Base-by-base conservation (phyloP, 2,797 vertebrate species). In the Antrozous pallidus region DNA sequence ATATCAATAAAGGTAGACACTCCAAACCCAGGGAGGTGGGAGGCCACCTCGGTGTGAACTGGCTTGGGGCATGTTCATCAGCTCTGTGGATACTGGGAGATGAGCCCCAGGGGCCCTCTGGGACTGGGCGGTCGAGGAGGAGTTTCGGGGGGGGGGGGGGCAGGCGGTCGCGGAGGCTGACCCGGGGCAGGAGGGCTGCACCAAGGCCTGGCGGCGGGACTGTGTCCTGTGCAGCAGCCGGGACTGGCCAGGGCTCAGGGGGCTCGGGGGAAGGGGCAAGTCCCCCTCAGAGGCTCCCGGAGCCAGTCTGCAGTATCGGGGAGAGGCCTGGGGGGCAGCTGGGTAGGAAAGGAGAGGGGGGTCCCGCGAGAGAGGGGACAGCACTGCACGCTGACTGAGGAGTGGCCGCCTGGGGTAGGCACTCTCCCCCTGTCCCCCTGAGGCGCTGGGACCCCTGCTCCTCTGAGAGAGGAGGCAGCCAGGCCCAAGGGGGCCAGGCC, bases 11-110 rank as follows among this genome's bases (percentile, higher is more conserved):
- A 95, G 85, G 26, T 2, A 45, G 54, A 58, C 49, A 74, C 26
- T 40, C 56, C 79, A 67, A 24, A 51, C 74, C 38, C 18, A 49
- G 74, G 88, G 70, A 54, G 74, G 45, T 65, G 63, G 78, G 65
- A 73, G 65, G 40, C 69, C 69, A 14, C 28, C 18, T 38, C 2
- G 0, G 0, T 14, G 61, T 45, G 79, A 49, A 17, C 45, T 49
- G 17, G 51, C 18, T 26, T 73, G 54, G 77, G 61, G 38, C 20
- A 14, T 1, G 22, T 31, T 2, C 40, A 8, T 47, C 16, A 71
- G 70, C 42, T 86, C 51, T 16, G 67, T 71, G 16, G 5, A 2
- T 51, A 0, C 0, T 28, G 36, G 56, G 80, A 71, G 74, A 31
- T 1, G 0, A 54, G 16, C 49, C 38, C 8, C 16, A 26, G n/a